Conservation (phyloP, 2,888 invertebrate genomes). For the Sesia apiformis region DNA sequence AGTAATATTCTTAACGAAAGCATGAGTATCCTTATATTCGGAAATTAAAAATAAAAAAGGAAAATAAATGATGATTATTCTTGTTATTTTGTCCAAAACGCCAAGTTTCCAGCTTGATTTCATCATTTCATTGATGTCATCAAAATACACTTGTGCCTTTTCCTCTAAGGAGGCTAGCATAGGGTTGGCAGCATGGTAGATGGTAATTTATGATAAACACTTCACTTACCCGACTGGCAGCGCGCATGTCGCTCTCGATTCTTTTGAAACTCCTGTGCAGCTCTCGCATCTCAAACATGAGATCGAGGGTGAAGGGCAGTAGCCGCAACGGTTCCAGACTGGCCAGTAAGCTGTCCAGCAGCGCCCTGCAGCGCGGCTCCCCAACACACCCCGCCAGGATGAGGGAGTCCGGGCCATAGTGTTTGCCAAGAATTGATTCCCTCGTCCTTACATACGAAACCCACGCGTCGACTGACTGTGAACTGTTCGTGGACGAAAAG, state of each 20-base stretch:
- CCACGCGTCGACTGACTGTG: slow-evolving; percentile 93
- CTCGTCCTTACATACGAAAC: slow-evolving; percentile 88
- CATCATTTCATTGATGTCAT: no score
- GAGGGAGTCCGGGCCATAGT: slow-evolving; percentile 85
- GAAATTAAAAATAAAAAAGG: no score
- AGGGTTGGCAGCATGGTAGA: not conserved
- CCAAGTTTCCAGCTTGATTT: no score
- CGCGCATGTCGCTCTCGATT: slow-evolving; percentile 74
- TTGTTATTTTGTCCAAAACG: no score
- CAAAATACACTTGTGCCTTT: no score
- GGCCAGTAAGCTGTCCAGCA: slow-evolving; percentile 83
- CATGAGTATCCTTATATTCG: no score
- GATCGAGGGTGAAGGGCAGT: slow-evolving; percentile 86
- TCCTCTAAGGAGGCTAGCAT: no score
- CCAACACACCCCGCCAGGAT: slow-evolving; percentile 77
- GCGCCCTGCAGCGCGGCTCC: slow-evolving; percentile 72
- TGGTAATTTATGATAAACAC: no score
- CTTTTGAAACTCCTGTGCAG: slow-evolving; percentile 84
- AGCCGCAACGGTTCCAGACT: slow-evolving; percentile 86
- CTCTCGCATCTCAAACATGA: slow-evolving; percentile 85
- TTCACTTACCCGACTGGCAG: slow-evolving; percentile 60
- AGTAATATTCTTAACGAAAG: no score
- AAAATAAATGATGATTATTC: no score
- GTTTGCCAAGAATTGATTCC: slow-evolving; percentile 85
- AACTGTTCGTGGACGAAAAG: slow-evolving; percentile 52